Percentiles rank a stretch among this genome's conserved stretches.
phyloP scores from a whole-genome alignment of 1,140 invertebrate genomes.

The Helicorthomorpha holstii region DNA sequence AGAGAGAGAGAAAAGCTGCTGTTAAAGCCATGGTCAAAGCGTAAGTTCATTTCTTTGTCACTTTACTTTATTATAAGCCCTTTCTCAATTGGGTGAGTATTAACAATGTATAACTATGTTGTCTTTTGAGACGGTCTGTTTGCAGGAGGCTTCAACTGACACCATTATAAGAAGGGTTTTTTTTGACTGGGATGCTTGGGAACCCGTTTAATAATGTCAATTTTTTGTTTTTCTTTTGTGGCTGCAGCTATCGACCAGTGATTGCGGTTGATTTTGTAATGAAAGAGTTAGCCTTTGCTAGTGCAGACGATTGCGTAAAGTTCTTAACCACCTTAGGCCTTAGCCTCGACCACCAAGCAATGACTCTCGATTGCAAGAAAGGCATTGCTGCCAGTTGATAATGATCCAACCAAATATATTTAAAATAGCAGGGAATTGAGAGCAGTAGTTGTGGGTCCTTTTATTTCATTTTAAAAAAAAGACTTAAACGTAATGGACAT shows the following conservation, averaged over 20 bases:
- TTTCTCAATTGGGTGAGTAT: neutral
- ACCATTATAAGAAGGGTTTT: neutral
- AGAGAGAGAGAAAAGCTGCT: conserved; percentile 74
- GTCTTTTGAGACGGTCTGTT: neutral
- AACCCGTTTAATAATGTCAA: neutral
- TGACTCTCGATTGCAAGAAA: conserved; percentile 69
- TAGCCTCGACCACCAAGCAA: conserved; percentile 48
- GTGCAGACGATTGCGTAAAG: conserved; percentile 58
- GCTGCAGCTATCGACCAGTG: conserved; percentile 58
- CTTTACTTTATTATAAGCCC: neutral
- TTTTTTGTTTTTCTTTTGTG: neutral
- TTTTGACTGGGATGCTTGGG: neutral
- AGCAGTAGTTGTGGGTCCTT: no score
- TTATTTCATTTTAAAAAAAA: no score
- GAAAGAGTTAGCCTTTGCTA: conserved; percentile 70
- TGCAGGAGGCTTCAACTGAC: neutral
- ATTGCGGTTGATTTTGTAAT: conserved; percentile 67
- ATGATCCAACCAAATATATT: conserved; percentile 1
- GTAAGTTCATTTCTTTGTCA: conserved; percentile 46
- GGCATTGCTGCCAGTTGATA: conserved; percentile 41
- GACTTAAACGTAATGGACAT: no score
- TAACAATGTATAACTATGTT: neutral
- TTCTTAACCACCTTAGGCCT: conserved; percentile 69
- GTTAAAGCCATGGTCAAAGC: conserved; percentile 85
- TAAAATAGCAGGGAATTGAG: neutral